Evolutionary conservation across 1,140 invertebrate species (phyloP).

Genomic region (Cydia strobilella): DNA sequence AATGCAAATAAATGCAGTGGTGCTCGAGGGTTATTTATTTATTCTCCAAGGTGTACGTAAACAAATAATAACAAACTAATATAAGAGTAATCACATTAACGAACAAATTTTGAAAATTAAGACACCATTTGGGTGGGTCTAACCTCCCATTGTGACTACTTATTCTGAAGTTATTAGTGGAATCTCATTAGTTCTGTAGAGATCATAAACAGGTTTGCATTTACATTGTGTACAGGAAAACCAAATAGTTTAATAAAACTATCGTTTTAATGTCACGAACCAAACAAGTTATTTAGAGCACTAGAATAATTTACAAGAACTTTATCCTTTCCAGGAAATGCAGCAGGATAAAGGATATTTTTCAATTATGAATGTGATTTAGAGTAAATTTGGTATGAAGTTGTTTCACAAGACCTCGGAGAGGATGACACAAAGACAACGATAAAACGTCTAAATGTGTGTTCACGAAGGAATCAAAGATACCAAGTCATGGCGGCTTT

Average conservation of each 20-base stretch:
- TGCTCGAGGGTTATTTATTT: neutral
- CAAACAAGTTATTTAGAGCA: slow-evolving; percentile 14
- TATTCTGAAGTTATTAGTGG: no score
- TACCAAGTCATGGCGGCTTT: neutral
- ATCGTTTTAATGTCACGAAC: neutral
- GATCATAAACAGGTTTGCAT: neutral
- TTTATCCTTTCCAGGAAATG: slow-evolving; percentile 23
- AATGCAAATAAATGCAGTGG: no score
- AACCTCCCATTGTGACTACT: neutral
- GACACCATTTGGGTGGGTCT: neutral
- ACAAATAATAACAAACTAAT: neutral
- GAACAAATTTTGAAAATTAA: neutral
- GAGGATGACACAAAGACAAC: no score
- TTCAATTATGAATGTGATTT: slow-evolving; percentile 22
- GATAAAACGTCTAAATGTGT: neutral
- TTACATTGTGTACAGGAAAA: slow-evolving; percentile 13
- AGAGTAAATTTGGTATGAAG: neutral
- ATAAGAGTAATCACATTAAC: neutral
- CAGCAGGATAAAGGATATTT: slow-evolving; percentile 18
- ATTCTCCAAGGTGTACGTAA: neutral
- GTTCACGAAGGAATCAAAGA: neutral
- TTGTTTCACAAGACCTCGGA: neutral
- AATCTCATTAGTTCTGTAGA: neutral
- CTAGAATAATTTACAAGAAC: slow-evolving; percentile 13
- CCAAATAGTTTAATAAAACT: neutral